These are phyloP conservation scores for Heliconius charithonia DNA, from an alignment of 2,888 invertebrate species.

Conservation along the genomic window DNA sequence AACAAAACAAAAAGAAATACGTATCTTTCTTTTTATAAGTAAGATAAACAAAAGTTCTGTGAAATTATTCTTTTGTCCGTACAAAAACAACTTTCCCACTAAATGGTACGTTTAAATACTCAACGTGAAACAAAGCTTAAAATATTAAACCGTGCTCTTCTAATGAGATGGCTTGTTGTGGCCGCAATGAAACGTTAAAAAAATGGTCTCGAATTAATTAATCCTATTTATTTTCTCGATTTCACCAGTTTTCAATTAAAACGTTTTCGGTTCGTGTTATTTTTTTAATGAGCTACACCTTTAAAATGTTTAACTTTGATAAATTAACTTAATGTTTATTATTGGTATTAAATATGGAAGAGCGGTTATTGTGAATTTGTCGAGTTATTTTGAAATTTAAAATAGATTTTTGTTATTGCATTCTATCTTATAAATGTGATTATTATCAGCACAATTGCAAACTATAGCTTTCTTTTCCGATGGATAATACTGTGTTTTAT, in stretches of 20 bases:
- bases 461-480: not conserved
- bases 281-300: not conserved
- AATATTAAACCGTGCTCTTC: slow-evolving; percentile 19
- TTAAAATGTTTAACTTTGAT: not conserved
- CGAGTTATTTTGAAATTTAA: not conserved
- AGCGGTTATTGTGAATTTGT: not conserved
- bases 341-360: not conserved
- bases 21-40: slow-evolving; percentile 5
- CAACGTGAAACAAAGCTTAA: not conserved
- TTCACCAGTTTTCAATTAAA: slow-evolving; percentile 7
- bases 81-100: slow-evolving; percentile 10
- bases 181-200: slow-evolving; percentile 22
- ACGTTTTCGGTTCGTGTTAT: not conserved
- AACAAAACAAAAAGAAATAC: not conserved
- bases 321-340: not conserved
- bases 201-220: slow-evolving; percentile 9
- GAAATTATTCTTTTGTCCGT: slow-evolving; percentile 12
- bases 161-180: slow-evolving; percentile 20
- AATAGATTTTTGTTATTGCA: too few relatives aligned
- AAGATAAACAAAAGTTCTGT: not conserved
- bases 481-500: not conserved
- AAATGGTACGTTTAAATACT: slow-evolving; percentile 25
- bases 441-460: not conserved
- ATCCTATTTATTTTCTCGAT: slow-evolving; percentile 19
- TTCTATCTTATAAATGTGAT: too few relatives aligned